phyloP scores from a whole-genome alignment of 2,113 vertebrate species.

The Gopherus flavomarginatus region DNA sequence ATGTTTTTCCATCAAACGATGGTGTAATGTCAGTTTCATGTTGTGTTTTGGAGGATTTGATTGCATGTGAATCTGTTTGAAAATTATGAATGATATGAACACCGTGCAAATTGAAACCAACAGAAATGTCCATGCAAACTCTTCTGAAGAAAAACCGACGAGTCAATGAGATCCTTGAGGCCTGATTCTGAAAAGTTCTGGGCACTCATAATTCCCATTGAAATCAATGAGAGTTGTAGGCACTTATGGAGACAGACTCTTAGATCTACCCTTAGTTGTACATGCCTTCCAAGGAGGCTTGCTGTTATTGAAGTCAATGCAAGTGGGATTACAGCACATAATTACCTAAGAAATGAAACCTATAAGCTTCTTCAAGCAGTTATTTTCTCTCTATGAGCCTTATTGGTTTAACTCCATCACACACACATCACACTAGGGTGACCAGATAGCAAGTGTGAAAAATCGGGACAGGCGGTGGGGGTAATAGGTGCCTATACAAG shows the following conservation, averaged over 20 bases:
- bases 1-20: rapidly evolving
- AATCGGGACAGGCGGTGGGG: too few relatives aligned
- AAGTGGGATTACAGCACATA: neutral
- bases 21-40: rapidly evolving
- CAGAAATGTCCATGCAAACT: rapidly evolving
- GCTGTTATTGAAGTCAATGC: neutral
- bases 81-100: neutral
- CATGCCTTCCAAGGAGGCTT: neutral
- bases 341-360: neutral
- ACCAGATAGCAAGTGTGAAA: too few relatives aligned
- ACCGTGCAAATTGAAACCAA: neutral
- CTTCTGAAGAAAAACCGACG: rapidly evolving
- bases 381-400: neutral
- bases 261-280: neutral
- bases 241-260: too few relatives aligned
- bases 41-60: neutral
- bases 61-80: neutral
- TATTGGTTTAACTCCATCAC: neutral
- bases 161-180: rapidly evolving
- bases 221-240: neutral
- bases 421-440: too few relatives aligned
- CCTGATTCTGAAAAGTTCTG: neutral
- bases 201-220: rapidly evolving
- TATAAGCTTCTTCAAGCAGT: neutral
- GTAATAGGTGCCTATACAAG: too few relatives aligned